Percentiles rank a stretch among this genome's conserved stretches.
Evolutionary conservation across 2,797 vertebrate species (phyloP).

Genomic region (Otolemur crassicaudatus): DNA sequence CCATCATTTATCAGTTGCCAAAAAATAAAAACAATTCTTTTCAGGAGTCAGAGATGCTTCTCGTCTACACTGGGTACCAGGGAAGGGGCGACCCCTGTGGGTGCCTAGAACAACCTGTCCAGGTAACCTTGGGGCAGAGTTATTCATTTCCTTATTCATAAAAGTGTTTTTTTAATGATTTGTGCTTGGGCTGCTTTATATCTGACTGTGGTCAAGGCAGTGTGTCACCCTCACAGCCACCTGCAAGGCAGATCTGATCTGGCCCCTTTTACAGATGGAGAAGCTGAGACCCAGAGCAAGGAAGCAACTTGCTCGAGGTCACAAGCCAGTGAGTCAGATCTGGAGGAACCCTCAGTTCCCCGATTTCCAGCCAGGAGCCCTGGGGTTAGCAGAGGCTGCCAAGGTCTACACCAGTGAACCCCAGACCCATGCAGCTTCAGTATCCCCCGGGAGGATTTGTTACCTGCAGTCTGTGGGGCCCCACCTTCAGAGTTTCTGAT

Average conservation of each 20-base stretch:
- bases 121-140: background rate
- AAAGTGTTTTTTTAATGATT: background rate
- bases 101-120: background rate
- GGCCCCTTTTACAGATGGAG: background rate
- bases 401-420: background rate
- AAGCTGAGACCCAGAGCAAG: background rate
- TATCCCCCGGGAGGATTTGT: background rate
- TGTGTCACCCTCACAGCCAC: background rate
- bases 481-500: background rate
- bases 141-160: background rate
- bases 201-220: background rate
- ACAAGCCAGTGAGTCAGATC: background rate
- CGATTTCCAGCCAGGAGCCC: background rate
- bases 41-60: background rate
- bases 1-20: background rate
- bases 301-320: background rate
- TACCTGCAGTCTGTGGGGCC: background rate
- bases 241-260: background rate
- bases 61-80: background rate
- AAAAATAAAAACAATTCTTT: background rate
- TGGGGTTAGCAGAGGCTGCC: background rate
- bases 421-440: background rate
- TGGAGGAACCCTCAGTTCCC: background rate
- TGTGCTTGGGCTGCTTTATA: background rate
- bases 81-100: too few species aligned